Percentiles rank a stretch among this genome's conserved stretches.
Evolutionary conservation across 2,888 invertebrate genomes (phyloP).

Genomic region (Galerucella nymphaeae): DNA sequence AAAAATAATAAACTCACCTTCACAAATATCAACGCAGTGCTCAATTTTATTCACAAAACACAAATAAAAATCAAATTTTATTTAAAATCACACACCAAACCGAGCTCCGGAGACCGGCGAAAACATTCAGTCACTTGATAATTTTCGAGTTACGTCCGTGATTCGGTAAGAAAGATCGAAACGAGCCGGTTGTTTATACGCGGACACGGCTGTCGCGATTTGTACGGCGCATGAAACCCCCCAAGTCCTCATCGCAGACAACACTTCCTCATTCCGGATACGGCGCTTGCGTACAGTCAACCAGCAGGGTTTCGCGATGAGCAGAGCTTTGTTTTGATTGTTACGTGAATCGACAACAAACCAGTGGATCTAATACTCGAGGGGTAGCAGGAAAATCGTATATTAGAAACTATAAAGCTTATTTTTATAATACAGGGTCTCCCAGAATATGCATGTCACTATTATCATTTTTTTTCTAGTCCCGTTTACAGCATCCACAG

Average conservation of each 20-base stretch:
- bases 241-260: slow-evolving; percentile 36
- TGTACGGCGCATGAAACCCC: slow-evolving; percentile 35
- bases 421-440: neutral
- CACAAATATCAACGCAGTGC: slow-evolving; percentile 17
- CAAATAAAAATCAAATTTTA: slow-evolving; percentile 8
- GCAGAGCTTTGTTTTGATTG: slow-evolving; percentile 17
- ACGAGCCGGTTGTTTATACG: slow-evolving; percentile 31
- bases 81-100: slow-evolving; percentile 17
- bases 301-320: slow-evolving; percentile 9
- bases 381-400: slow-evolving; percentile 3
- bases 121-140: slow-evolving; percentile 30
- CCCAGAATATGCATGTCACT: neutral
- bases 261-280: slow-evolving; percentile 52
- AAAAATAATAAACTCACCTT: slow-evolving; percentile 4
- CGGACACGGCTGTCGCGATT: slow-evolving; percentile 43
- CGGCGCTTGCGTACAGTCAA: slow-evolving; percentile 47
- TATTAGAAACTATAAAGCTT: neutral
- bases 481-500: too few relatives aligned
- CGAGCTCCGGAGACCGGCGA: slow-evolving; percentile 13
- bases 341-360: slow-evolving; percentile 15
- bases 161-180: slow-evolving; percentile 18
- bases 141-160: slow-evolving; percentile 36
- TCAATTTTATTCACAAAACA: neutral
- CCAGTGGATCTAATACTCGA: slow-evolving; percentile 11
- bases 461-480: too few relatives aligned